Evolutionary conservation across 2,113 vertebrate species (phyloP), one percentile per base, ranked within the genome.

Genomic region (Pipa parva): DNA sequence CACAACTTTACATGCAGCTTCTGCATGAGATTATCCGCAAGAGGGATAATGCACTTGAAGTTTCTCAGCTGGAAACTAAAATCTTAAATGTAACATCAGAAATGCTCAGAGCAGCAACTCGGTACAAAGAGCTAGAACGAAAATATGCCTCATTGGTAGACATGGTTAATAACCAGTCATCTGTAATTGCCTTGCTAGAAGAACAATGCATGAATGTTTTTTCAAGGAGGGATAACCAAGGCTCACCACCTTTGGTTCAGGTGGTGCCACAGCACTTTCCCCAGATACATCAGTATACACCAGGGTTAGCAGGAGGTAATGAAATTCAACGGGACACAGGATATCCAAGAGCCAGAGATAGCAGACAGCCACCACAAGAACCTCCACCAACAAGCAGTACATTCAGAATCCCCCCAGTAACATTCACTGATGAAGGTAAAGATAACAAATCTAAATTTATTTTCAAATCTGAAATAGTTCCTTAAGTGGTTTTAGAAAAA

Each of bases 1-100:
- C 97, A 4, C 97, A 99, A 7, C 94, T 99, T 69, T 99, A 99
- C 11, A 97, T 99, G 96, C 97, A 99, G 55, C 91, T 99, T 67
- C 63, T 99, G 71, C 97, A 99, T 5, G 97, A 99, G 87, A 99
- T 99, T 31, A 99, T 99, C 61, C 91, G 97, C 12, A 99, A 99
- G 69, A 85, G 97, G 8, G 97, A 99, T 76, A 99, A 99, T 73
- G 92, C 97, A 0, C 89, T 99, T 2, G 97, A 99, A 79, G 83
- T 99, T 21, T 96, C 91, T 72, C 94, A 97, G 78, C 71, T 99
- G 82, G 96, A 99, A 81, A 97, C 94, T 74, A 95, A 93, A 57
- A 88, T 99, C 73, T 91, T 99, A 4, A 99, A 99, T 0, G 88
- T 94, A 26, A 99, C 97, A 9, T 93, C 96, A 0, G 97, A 99